Evolutionary conservation across 2,888 invertebrate genomes (phyloP), one percentile per base, ranked within the genome.

Genomic region (Opisthograptis luteolata): DNA sequence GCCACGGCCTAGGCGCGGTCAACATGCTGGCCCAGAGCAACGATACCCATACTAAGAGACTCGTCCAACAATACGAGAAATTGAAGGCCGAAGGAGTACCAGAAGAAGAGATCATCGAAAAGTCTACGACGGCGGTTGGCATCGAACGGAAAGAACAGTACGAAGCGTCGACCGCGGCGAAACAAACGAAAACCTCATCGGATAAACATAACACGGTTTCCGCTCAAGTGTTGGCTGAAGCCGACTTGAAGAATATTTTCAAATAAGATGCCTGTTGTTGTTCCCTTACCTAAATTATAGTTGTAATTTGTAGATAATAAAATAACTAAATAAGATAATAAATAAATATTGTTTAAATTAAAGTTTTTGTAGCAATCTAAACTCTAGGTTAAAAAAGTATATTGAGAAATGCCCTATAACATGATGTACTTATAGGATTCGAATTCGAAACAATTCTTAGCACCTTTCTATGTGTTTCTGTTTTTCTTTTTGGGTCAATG

Each of bases 41-140:
- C n/a, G 92, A 77, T 71, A 92, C 92, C 19, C 87, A 91, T 57
- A 92, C 92, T 0, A 94, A 93, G 68, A 89, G 84, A 60, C 93
- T 95, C 61, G 82, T 95, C 8, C 81, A 91, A 24, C 92, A 92
- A 53, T 95, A 94, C 64, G 83, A 92, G 28, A 88, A 92, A 52
- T 67, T 95, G 6, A 88, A 92, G 72, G 69, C 78, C 0, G 92
- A 92, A 67, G 92, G 92, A 0, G 75, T 91, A 1, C 70, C 91
- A 19, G 89, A 92, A 61, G 86, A 89, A n/a, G 92, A 93, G 43
- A 64, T 91, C n/a, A 66, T 87, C 36, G 80, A 87, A 30, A 86
- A 87, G 62, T 71, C 83, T 7, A 78, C 75, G 0, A 66, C 70
- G 13, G 60, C 67, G 1, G 71, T 81, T 0, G 76, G 76, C 3